Evolutionary conservation across 1,140 invertebrate genomes (phyloP).

Genomic region (Drosophila leontia): DNA sequence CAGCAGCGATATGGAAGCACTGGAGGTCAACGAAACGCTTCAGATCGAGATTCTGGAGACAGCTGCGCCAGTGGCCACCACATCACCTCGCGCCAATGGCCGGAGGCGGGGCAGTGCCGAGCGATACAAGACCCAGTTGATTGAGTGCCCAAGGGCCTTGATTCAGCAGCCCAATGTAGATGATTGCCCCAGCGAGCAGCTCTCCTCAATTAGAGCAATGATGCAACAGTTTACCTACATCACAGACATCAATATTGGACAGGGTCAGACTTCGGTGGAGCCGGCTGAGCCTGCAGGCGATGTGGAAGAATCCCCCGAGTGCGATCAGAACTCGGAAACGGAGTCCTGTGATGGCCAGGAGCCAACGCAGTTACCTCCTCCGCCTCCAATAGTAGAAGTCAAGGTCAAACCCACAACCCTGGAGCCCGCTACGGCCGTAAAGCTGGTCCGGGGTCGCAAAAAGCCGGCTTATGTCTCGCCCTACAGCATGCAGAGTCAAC

Average conservation of each 20-base stretch:
- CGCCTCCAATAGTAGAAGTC: conserved; percentile 9
- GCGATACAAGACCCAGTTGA: conserved; percentile 78
- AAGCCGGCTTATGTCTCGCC: conserved; percentile 90
- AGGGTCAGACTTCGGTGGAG: conserved; percentile 41
- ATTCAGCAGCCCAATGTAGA: conserved; percentile 63
- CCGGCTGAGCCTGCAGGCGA: conserved; percentile 55
- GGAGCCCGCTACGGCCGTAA: conserved; percentile 84
- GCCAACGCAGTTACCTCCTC: conserved; percentile 23
- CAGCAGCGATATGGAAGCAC: conserved; percentile 50
- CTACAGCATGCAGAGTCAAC: conserved; percentile 85
- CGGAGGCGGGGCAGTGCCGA: conserved; percentile 69
- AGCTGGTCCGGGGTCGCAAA: conserved; percentile 91
- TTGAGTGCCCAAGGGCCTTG: conserved; percentile 61
- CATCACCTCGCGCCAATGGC: conserved; percentile 49
- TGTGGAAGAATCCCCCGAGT: conserved; percentile 82
- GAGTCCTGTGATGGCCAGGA: conserved; percentile 76
- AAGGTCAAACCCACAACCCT: conserved; percentile 33
- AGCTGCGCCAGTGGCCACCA: conserved; percentile 6
- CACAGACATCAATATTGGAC: conserved; percentile 60
- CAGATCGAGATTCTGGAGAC: conserved; percentile 75
- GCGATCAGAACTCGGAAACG: conserved; percentile 86
- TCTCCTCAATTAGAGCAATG: conserved; percentile 82
- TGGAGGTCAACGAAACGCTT: conserved; percentile 79
- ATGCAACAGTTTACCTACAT: conserved; percentile 75
- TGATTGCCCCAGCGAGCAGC: conserved; percentile 86